Percentiles rank a stretch among this genome's conserved stretches.
phyloP scores from a whole-genome alignment of 2,797 vertebrate genomes.

The Silurus aristotelis region DNA sequence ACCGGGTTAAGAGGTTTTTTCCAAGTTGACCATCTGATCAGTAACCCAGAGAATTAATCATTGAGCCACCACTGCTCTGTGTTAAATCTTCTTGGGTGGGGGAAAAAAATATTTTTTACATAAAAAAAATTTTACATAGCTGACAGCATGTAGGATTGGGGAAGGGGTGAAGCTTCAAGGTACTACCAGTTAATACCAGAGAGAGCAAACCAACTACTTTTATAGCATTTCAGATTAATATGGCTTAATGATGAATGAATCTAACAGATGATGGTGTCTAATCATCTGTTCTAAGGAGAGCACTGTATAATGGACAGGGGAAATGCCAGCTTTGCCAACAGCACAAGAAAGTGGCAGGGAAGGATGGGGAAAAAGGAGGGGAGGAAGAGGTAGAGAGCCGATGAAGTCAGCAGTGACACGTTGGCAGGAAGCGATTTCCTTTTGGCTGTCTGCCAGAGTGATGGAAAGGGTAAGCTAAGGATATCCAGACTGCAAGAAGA shows the following conservation, averaged over 20 bases:
- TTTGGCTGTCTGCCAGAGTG: conserved; percentile 69
- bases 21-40: not conserved
- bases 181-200: not conserved
- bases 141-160: not conserved
- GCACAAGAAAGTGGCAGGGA: conserved; percentile 27
- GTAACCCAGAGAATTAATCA: not conserved
- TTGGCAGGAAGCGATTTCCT: conserved; percentile 73
- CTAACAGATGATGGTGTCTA: too few species aligned
- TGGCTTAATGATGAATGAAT: too few species aligned
- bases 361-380: conserved; percentile 25
- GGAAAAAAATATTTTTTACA: too few species aligned
- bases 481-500: not conserved
- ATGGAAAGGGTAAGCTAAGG: conserved; percentile 35
- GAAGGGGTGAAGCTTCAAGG: not conserved
- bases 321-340: conserved; percentile 12
- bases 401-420: conserved; percentile 74
- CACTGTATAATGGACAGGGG: not conserved
- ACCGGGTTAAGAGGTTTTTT: not conserved
- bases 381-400: conserved; percentile 56
- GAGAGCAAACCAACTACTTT: not conserved
- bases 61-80: not conserved
- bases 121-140: too few species aligned
- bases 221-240: not conserved
- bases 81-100: not conserved
- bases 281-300: too few species aligned